These are phyloP conservation scores for Petrocephalus zakoni DNA, from an alignment of 2,113 vertebrate genomes.

Conservation along the genomic window DNA sequence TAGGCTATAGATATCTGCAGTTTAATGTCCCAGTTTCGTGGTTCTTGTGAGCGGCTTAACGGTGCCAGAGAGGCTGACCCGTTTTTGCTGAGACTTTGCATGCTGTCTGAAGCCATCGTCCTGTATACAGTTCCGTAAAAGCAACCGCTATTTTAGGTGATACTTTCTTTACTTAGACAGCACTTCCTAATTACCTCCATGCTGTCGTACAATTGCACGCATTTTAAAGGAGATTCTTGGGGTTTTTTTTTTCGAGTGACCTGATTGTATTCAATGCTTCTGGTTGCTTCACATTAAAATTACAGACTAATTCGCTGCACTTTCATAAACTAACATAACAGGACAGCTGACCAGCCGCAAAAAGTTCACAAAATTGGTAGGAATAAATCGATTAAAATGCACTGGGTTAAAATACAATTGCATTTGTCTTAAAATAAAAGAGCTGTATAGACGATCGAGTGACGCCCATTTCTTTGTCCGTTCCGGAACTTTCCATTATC, in stretches of 20 bases:
- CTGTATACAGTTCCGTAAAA: neutral
- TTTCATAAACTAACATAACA: neutral
- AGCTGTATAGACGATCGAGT: neutral
- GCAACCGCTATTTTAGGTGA: neutral
- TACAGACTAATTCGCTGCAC: neutral
- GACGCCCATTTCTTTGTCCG: neutral
- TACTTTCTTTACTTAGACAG: neutral
- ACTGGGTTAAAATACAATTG: neutral
- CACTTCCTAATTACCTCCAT: neutral
- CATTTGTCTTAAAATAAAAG: neutral
- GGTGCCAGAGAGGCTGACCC: neutral
- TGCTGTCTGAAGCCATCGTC: neutral
- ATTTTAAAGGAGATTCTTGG: neutral
- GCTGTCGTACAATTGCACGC: neutral
- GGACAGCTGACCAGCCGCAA: neutral
- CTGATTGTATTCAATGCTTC: neutral
- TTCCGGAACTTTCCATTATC: neutral
- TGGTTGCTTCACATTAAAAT: neutral
- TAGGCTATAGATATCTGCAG: neutral
- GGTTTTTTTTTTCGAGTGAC: neutral
- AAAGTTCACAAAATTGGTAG: neutral
- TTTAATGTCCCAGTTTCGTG: neutral
- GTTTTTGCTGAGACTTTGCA: neutral
- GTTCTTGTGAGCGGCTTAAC: neutral
- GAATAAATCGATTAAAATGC: neutral